Conservation (phyloP, 2,888 invertebrate species). For the Aphrophora alni region DNA sequence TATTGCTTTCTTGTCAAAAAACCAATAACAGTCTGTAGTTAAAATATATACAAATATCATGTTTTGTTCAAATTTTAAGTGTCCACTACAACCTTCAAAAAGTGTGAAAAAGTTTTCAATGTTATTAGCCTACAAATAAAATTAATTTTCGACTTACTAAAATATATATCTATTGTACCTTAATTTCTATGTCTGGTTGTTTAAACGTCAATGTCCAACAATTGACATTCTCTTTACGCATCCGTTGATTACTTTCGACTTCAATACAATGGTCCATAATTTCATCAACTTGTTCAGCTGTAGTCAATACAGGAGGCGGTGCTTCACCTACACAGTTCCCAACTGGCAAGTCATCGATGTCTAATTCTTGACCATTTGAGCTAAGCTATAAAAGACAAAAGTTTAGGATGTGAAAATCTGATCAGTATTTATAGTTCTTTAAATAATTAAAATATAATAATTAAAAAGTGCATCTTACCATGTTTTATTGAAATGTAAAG, state of each 20-base stretch:
- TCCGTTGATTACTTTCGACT: constrained; percentile 87
- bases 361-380: constrained; percentile 50
- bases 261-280: constrained; percentile 86
- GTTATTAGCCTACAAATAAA: too few species aligned
- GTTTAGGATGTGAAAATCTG: background rate
- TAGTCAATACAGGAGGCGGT: constrained; percentile 50
- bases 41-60: too few species aligned
- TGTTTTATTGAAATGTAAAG: too few species aligned
- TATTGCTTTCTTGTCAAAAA: too few species aligned
- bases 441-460: background rate
- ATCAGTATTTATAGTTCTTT: background rate
- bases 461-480: background rate
- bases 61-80: too few species aligned
- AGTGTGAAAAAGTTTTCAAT: too few species aligned
- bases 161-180: too few species aligned
- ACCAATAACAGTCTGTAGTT: too few species aligned
- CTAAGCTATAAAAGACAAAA: constrained; percentile 55
- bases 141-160: too few species aligned
- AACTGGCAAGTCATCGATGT: constrained; percentile 56
- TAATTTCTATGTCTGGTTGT: constrained; percentile 77
- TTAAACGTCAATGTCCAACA: constrained; percentile 88
- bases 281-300: constrained; percentile 69
- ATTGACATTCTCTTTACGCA: constrained; percentile 86
- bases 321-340: constrained; percentile 42
- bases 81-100: too few species aligned